Conservation (phyloP, 2,888 invertebrate species). For the Conomelus anceps region DNA sequence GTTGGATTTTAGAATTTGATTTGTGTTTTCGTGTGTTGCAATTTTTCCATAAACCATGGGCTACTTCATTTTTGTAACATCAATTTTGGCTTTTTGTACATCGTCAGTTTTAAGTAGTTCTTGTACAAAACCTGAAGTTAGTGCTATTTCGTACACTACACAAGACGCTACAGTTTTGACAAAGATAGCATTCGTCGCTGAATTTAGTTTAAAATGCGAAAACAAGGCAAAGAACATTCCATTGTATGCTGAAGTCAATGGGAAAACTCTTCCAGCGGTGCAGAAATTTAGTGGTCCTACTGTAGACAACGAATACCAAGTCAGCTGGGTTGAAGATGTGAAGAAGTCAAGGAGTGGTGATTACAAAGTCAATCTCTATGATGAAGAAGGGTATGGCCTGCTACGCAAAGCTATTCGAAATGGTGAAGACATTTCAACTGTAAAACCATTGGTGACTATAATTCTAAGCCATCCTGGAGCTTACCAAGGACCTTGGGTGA, state of each 20-base stretch:
- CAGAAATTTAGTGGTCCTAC: conserved; percentile 49
- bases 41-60: background rate
- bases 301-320: conserved; percentile 72
- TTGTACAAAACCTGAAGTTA: conserved; percentile 48
- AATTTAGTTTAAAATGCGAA: conserved; percentile 78
- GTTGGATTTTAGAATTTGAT: background rate
- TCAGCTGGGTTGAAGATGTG: conserved; percentile 90
- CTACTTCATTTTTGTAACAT: background rate
- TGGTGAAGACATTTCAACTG: conserved; percentile 58
- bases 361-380: conserved; percentile 72
- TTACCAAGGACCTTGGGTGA: conserved; percentile 87
- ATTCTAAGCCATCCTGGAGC: conserved; percentile 68
- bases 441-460: conserved; percentile 65
- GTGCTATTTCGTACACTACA: conserved; percentile 80
- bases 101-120: conserved; percentile 25
- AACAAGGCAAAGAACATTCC: conserved; percentile 60
- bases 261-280: conserved; percentile 77
- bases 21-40: background rate
- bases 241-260: conserved; percentile 83
- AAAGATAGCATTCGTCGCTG: conserved; percentile 83
- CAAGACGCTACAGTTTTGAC: conserved; percentile 87
- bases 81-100: conserved; percentile 8
- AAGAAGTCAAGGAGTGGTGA: conserved; percentile 74
- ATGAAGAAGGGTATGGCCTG: conserved; percentile 86
- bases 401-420: conserved; percentile 69